Conservation (phyloP, 1,140 invertebrate species). For the Caenorhabditis briggsae region DNA sequence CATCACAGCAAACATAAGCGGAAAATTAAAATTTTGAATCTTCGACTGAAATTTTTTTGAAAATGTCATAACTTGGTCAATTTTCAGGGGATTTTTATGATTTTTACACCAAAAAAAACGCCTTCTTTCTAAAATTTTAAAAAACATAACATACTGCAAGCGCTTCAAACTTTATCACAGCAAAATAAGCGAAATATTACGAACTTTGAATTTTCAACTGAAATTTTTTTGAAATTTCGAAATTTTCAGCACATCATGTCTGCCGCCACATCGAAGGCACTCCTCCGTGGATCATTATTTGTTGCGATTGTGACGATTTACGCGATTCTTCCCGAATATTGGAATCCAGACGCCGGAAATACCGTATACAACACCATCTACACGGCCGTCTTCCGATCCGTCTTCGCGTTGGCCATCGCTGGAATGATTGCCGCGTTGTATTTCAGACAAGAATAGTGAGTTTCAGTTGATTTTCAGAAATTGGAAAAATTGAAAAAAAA, state of each 20-base stretch:
- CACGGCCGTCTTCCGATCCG: constrained; percentile 74
- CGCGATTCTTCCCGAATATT: constrained; percentile 76
- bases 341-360: constrained; percentile 75
- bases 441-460: constrained; percentile 64
- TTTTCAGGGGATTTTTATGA: too few relatives aligned
- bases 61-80: too few relatives aligned
- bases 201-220: background rate
- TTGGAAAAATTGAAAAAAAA: too few relatives aligned
- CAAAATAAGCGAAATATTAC: too few relatives aligned
- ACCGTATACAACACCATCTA: constrained; percentile 76
- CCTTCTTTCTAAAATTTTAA: too few relatives aligned
- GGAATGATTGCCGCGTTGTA: constrained; percentile 69
- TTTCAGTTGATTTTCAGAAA: constrained; percentile 4
- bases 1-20: too few relatives aligned
- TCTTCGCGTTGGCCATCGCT: constrained; percentile 72
- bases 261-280: background rate
- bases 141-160: too few relatives aligned
- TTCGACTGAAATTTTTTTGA: too few relatives aligned
- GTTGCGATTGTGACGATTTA: constrained; percentile 69
- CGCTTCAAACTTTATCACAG: too few relatives aligned
- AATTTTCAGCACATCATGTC: constrained; percentile 56
- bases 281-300: constrained; percentile 60
- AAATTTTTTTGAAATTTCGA: background rate
- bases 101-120: too few relatives aligned
- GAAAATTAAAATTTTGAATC: too few relatives aligned